phyloP scores from a whole-genome alignment of 2,113 vertebrate genomes.

The Chloropsis cyanopogon region DNA sequence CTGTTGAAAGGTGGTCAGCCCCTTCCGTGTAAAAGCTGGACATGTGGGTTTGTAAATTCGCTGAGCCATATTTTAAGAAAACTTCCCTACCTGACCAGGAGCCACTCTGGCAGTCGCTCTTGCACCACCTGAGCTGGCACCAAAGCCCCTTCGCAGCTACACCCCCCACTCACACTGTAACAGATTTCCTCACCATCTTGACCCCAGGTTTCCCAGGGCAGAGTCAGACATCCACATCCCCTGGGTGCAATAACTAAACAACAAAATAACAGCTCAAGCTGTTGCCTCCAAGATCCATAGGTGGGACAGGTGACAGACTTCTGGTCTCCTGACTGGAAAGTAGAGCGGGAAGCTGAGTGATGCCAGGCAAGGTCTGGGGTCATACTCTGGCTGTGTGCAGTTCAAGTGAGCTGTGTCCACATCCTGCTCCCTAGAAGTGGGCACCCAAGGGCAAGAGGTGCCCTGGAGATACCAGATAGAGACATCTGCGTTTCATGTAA shows the following conservation, averaged over 20 bases:
- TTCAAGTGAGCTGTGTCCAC: not conserved
- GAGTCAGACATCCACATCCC: not conserved
- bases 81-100: not conserved
- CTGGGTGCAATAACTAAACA: not conserved
- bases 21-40: fast-evolving
- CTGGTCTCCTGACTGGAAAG: not conserved
- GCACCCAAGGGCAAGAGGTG: fast-evolving
- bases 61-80: not conserved
- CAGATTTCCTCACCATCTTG: not conserved
- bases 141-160: not conserved
- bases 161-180: not conserved
- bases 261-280: not conserved
- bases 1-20: not conserved
- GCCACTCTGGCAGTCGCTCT: not conserved
- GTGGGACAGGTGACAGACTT: not conserved
- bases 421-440: not conserved
- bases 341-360: not conserved
- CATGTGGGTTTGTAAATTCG: fast-evolving
- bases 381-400: fast-evolving
- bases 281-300: not conserved
- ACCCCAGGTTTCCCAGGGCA: not conserved
- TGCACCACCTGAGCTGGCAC: not conserved
- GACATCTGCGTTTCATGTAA: fast-evolving
- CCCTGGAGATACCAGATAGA: not conserved
- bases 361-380: fast-evolving